These are phyloP conservation scores for Aurelia sp. DNA, from an alignment of 30 jellyfish, hydroid and myxozoan genomes.

Conservation along the genomic window DNA sequence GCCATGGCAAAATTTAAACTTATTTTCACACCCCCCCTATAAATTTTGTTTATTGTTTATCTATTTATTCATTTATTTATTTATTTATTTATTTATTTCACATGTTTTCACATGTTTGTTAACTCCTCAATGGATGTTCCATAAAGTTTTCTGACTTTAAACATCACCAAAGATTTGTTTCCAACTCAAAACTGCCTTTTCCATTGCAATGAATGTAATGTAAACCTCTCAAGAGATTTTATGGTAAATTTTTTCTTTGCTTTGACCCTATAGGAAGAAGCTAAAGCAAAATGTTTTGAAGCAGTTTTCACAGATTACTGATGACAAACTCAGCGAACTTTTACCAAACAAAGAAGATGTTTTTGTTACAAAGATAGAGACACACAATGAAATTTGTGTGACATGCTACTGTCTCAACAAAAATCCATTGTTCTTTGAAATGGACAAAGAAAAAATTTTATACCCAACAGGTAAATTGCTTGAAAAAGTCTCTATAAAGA, in stretches of 20 bases:
- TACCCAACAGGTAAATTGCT: slow-evolving; percentile 81
- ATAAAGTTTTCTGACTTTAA: too few species aligned
- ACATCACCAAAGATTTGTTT: too few species aligned
- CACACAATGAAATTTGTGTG: slow-evolving; percentile 57
- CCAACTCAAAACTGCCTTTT: too few species aligned
- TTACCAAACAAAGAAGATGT: slow-evolving; percentile 93
- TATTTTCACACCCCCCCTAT: too few species aligned
- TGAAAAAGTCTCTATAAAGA: too few species aligned
- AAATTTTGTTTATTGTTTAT: too few species aligned
- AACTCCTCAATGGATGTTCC: too few species aligned
- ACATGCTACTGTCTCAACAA: slow-evolving; percentile 72
- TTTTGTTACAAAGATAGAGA: slow-evolving; percentile 65
- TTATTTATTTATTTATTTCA: too few species aligned
- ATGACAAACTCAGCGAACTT: slow-evolving; percentile 34
- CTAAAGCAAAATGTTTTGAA: slow-evolving; percentile 72
- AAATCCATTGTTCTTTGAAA: slow-evolving; percentile 87
- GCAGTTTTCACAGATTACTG: slow-evolving; percentile 56
- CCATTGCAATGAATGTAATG: not conserved
- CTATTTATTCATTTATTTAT: too few species aligned
- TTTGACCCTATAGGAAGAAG: slow-evolving; percentile 58
- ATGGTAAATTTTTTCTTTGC: not conserved
- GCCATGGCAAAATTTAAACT: too few species aligned
- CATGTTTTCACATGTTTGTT: too few species aligned
- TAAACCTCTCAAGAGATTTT: not conserved
- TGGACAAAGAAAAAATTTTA: slow-evolving; percentile 64